Base-by-base conservation (phyloP, 2,888 invertebrate genomes). In the Chorisops tibialis region DNA sequence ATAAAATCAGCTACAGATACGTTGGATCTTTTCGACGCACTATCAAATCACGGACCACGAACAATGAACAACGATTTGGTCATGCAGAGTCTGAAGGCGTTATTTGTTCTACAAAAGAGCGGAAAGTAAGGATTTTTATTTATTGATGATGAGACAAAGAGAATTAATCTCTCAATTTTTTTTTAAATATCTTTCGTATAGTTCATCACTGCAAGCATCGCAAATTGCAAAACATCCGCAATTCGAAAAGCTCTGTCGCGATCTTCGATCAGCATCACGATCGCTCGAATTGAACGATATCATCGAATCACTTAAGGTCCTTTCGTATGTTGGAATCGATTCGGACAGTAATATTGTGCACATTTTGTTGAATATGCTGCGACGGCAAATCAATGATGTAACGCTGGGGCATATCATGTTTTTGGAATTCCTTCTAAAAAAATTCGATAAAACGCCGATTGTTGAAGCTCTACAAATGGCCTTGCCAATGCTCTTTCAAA, bases 401-500 rank as follows among this genome's bases (percentile, higher is more conserved):
- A 81, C 78, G 63, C 72, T 87, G 19, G 75, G 81, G 3, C 83
- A 88, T 68, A 82, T 88, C 30, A 81, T 84, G 68, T 86, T 85
- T 70, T 59, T 87, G 14, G 81, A 86, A 70, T 85, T 83, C 70
- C 68, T 88, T 6, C 70, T 89, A 0, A 70, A 73, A 1, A 79
- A 80, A 63, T 81, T 82, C 51, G 76, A 81, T 41, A 68, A 68
- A 1, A 81, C 79, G 12, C 84, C 87, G 61, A 74, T 89, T 21
- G 80, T 83, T 0, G 84, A 86, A 37, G 87, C 87, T 0, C 70
- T 89, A 4, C 80, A 79, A 68, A 77, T 86, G 1, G 88, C 88
- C 0, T 69, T 89, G 9, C 87, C 88, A 0, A 73, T 87, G 24
- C 84, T 86, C 0, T 87, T 88, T 70, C 85, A 87, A 75, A 81